phyloP scores from a whole-genome alignment of 2,113 vertebrate species.

The Pagrus major region DNA sequence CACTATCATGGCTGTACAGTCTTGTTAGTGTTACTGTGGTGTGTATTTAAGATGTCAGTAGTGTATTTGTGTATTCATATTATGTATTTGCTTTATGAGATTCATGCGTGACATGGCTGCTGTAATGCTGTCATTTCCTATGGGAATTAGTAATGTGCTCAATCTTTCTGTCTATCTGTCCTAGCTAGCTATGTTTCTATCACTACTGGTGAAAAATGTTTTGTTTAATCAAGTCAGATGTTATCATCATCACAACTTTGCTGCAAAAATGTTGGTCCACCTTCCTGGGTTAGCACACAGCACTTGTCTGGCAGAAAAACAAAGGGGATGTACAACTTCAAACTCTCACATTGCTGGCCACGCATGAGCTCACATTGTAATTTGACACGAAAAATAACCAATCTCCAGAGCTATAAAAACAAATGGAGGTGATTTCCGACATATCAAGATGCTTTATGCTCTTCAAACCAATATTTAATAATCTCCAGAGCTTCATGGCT shows the following conservation, averaged over 20 bases:
- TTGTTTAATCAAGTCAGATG: background rate
- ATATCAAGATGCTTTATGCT: slow-evolving; percentile 68
- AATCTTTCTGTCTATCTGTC: background rate
- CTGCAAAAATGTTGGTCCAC: background rate
- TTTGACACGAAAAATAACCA: slow-evolving; percentile 28
- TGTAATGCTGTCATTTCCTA: background rate
- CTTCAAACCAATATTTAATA: slow-evolving; percentile 69
- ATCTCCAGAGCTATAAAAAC: slow-evolving; percentile 58
- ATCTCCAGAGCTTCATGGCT: slow-evolving; percentile 73
- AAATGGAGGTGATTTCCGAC: slow-evolving; percentile 66
- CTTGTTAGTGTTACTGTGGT: background rate
- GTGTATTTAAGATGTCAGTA: no score
- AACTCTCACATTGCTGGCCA: slow-evolving; percentile 11
- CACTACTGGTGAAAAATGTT: background rate
- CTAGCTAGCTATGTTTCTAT: background rate
- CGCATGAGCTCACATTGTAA: slow-evolving; percentile 58
- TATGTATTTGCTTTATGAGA: background rate
- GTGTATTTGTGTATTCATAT: background rate
- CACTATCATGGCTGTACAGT: background rate
- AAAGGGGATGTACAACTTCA: slow-evolving; percentile 5
- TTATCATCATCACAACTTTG: background rate
- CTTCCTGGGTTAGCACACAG: background rate
- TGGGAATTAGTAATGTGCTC: background rate
- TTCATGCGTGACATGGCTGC: background rate
- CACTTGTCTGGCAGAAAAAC: slow-evolving; percentile 8